A percentile compares a stretch with the other conserved stretches of the same genome.
These are phyloP conservation scores for Notechis scutatus DNA, from an alignment of 2,113 vertebrate species.

Conservation along the genomic window DNA sequence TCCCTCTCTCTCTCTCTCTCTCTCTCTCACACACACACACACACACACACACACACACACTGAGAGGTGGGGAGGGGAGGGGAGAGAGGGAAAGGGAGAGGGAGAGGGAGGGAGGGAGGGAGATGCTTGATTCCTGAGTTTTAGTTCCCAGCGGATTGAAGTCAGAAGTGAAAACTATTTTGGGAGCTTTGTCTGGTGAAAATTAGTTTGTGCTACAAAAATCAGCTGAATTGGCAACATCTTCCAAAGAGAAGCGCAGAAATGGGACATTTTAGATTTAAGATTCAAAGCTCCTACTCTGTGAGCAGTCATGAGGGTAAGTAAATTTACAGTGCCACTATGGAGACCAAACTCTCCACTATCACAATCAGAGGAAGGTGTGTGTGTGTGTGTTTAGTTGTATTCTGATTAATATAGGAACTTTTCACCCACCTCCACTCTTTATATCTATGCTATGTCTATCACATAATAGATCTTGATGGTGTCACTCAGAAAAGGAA, in stretches of 20 bases:
- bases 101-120: too few species aligned
- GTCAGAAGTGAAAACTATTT: slow-evolving; percentile 19
- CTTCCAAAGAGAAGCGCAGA: neutral
- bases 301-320: neutral
- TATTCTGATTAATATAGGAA: slow-evolving; percentile 5
- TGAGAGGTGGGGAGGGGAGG: too few species aligned
- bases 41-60: too few species aligned
- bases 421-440: neutral
- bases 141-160: neutral
- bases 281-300: neutral
- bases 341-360: neutral
- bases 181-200: slow-evolving; percentile 22
- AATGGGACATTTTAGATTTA: neutral
- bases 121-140: neutral
- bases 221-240: neutral
- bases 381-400: neutral
- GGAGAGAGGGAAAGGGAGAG: too few species aligned
- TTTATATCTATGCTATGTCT: neutral
- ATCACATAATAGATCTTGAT: neutral
- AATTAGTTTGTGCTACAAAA: slow-evolving; percentile 28
- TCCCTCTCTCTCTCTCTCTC: too few species aligned
- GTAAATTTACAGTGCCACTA: neutral
- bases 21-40: too few species aligned
- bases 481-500: neutral
- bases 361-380: neutral